A percentile compares a stretch with the other conserved stretches of the same genome.
Conservation (phyloP, 2,797 vertebrate species). For the Gallinago nigripennis region DNA sequence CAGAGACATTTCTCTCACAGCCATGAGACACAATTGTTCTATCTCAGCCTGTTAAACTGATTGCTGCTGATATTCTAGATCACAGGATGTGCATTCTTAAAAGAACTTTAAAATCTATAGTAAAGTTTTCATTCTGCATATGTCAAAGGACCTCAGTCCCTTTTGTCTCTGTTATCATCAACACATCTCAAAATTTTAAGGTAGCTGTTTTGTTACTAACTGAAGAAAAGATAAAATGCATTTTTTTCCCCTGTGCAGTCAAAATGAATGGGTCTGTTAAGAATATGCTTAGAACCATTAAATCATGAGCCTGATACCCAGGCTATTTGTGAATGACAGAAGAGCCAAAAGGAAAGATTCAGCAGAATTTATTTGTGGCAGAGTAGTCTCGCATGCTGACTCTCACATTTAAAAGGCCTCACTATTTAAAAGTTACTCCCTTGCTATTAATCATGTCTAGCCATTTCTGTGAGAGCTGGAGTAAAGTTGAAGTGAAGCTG, state of each 20-base stretch:
- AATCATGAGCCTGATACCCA: neutral
- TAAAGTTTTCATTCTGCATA: neutral
- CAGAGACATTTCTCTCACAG: neutral
- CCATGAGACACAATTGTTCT: neutral
- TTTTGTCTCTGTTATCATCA: neutral
- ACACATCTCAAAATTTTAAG: neutral
- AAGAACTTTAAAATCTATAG: neutral
- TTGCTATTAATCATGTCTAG: neutral
- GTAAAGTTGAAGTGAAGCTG: neutral
- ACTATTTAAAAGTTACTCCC: neutral
- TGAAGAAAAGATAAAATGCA: neutral
- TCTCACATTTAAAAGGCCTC: neutral
- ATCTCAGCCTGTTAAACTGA: constrained; percentile 13
- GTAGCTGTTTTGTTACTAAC: neutral
- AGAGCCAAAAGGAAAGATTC: neutral
- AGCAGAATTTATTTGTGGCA: neutral
- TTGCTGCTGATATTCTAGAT: neutral
- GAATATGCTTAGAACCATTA: neutral
- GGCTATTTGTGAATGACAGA: neutral
- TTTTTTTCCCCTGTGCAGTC: neutral
- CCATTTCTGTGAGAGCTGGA: neutral
- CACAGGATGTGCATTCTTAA: neutral
- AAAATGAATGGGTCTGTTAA: neutral
- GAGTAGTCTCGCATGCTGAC: neutral
- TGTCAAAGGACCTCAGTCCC: neutral